Evolutionary conservation across 2,797 vertebrate genomes (phyloP).

Genomic region (Bradypodion ventrale): DNA sequence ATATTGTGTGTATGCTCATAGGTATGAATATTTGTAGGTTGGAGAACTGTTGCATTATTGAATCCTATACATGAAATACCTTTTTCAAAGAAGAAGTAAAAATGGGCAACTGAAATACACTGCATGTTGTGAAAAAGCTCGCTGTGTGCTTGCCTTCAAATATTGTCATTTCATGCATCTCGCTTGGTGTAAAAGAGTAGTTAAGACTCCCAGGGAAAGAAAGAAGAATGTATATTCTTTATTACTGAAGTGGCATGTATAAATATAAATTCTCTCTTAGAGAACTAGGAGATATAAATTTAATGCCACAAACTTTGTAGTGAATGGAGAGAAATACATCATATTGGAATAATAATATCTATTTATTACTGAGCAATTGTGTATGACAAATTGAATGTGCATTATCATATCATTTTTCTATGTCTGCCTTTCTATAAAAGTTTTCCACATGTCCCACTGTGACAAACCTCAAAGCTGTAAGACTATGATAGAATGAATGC

Average conservation of each 20-base stretch:
- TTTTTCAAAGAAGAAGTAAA: not conserved
- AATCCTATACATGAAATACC: not conserved
- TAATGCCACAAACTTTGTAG: not conserved
- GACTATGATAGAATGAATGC: not conserved
- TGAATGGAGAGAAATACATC: not conserved
- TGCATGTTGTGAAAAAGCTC: not conserved
- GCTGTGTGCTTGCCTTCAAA: not conserved
- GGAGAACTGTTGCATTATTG: not conserved
- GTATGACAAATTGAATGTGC: not conserved
- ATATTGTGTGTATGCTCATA: no score
- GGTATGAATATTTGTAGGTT: not conserved
- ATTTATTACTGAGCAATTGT: conserved; percentile 6
- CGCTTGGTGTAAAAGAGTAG: not conserved
- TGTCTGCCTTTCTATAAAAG: not conserved
- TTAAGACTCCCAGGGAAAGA: not conserved
- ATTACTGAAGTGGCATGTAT: not conserved
- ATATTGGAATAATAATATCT: not conserved
- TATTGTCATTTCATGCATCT: not conserved
- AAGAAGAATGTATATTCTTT: not conserved
- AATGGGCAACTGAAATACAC: not conserved
- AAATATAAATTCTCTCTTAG: conserved; percentile 11
- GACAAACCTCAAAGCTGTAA: not conserved
- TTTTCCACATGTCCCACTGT: not conserved
- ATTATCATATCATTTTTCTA: not conserved
- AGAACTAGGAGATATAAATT: conserved; percentile 1